Percentiles rank a stretch among this genome's conserved stretches.
These are phyloP conservation scores for Parambassis ranga DNA, from an alignment of 2,797 vertebrate species.

Conservation along the genomic window DNA sequence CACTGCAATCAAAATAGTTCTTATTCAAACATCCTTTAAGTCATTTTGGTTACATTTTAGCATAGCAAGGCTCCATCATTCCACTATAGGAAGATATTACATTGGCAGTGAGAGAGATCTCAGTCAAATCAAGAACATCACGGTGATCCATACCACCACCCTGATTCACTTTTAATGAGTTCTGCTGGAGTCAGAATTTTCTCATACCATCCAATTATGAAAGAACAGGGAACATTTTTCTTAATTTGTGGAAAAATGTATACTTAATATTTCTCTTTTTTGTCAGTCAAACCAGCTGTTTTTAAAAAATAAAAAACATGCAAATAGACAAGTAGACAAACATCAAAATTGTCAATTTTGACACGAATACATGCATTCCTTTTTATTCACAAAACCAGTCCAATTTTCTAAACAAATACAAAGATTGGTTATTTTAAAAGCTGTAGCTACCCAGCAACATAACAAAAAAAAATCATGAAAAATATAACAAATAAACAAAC, in stretches of 20 bases:
- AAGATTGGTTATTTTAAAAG: conserved; percentile 92
- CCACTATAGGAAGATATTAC: conserved; percentile 46
- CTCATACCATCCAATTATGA: conserved; percentile 56
- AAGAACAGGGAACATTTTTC: conserved; percentile 55
- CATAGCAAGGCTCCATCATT: conserved; percentile 55
- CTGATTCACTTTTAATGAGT: conserved; percentile 60
- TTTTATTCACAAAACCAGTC: conserved; percentile 99
- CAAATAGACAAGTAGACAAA: conserved; percentile 79
- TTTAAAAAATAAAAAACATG: conserved; percentile 73
- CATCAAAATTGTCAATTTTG: conserved; percentile 79
- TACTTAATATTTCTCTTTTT: conserved; percentile 50
- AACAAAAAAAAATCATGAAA: conserved; percentile 76
- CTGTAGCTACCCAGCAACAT: conserved; percentile 83
- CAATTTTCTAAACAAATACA: conserved; percentile 99
- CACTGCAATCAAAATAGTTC: conserved; percentile 47
- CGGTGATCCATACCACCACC: conserved; percentile 43
- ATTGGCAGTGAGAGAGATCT: conserved; percentile 44
- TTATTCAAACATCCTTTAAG: conserved; percentile 60
- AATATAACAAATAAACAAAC: conserved; percentile 66
- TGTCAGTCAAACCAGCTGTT: conserved; percentile 49
- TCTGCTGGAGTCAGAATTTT: conserved; percentile 46
- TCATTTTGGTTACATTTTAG: conserved; percentile 63
- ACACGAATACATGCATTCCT: conserved; percentile 99
- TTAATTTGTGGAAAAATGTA: conserved; percentile 55
- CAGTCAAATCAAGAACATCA: conserved; percentile 57